These are phyloP conservation scores for Andinoacara biseriatus DNA, from an alignment of 2,113 vertebrate species.

Conservation along the genomic window DNA sequence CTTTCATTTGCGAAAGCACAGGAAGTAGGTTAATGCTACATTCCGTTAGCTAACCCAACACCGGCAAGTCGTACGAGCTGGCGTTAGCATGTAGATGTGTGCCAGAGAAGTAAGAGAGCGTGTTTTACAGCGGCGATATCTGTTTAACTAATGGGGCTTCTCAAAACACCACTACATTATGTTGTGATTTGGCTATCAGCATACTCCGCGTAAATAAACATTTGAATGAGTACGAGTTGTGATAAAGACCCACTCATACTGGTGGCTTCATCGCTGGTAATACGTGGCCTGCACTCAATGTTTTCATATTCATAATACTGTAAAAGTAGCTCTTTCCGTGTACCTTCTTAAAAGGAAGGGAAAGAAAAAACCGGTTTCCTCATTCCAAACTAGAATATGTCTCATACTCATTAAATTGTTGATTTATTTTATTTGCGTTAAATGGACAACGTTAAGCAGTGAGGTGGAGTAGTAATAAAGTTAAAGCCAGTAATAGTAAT, in stretches of 20 bases:
- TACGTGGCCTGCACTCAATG: slow-evolving; percentile 32
- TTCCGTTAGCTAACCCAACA: slow-evolving; percentile 53
- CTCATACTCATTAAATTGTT: background rate
- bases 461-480: background rate
- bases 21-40: slow-evolving; percentile 60
- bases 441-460: background rate
- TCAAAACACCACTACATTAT: too few species aligned
- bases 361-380: background rate
- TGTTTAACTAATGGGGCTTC: background rate
- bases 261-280: background rate
- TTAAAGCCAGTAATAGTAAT: background rate
- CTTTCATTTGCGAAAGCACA: slow-evolving; percentile 10
- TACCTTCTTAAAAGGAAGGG: too few species aligned
- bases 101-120: background rate
- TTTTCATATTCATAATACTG: background rate
- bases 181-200: background rate
- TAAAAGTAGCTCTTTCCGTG: background rate
- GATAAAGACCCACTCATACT: background rate
- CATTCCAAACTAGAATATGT: background rate
- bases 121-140: background rate
- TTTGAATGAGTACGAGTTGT: background rate
- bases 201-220: background rate
- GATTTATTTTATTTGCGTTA: background rate
- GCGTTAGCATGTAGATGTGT: slow-evolving; percentile 6
- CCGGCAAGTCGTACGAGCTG: background rate